phyloP scores from a whole-genome alignment of 2,797 vertebrate species.

The Champsocephalus gunnari region DNA sequence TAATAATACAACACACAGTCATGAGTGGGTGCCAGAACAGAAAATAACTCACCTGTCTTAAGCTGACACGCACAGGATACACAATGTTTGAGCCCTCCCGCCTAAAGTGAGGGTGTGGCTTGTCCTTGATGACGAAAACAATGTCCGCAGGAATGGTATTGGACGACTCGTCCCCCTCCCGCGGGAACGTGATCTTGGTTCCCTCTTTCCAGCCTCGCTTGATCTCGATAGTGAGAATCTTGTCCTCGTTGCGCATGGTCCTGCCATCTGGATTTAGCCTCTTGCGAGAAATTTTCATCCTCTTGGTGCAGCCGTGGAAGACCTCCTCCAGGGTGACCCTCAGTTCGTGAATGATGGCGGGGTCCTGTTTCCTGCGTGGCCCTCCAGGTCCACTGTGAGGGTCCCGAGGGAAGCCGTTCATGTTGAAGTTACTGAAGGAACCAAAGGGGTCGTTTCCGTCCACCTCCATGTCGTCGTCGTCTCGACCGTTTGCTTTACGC shows the following conservation, averaged over 20 bases:
- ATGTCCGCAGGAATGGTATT: slow-evolving; percentile 97
- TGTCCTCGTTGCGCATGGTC: slow-evolving; percentile 94
- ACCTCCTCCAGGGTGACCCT: slow-evolving; percentile 97
- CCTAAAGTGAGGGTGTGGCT: slow-evolving; percentile 95
- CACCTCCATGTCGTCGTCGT: slow-evolving; percentile 96
- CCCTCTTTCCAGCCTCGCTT: slow-evolving; percentile 99
- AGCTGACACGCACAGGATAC: slow-evolving; percentile 93
- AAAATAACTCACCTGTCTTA: slow-evolving; percentile 91
- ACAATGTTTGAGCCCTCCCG: slow-evolving; percentile 97
- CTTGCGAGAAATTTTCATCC: slow-evolving; percentile 98
- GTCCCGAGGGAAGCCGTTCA: slow-evolving; percentile 96
- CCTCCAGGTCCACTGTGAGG: slow-evolving; percentile 89
- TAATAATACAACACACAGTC: slow-evolving; percentile 54
- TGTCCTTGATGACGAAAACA: slow-evolving; percentile 99
- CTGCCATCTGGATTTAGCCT: slow-evolving; percentile 95
- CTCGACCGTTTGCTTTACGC: slow-evolving; percentile 91
- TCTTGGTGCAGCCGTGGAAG: slow-evolving; percentile 95
- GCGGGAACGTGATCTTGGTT: slow-evolving; percentile 98
- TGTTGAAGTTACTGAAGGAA: slow-evolving; percentile 92
- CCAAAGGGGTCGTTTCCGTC: slow-evolving; percentile 94
- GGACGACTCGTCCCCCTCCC: slow-evolving; percentile 95
- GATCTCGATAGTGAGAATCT: slow-evolving; percentile 98
- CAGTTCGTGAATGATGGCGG: slow-evolving; percentile 95
- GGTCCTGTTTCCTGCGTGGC: slow-evolving; percentile 94
- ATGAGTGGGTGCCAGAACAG: slow-evolving; percentile 33